Conservation (phyloP, 2,888 invertebrate species). For the Apotomis turbidana region DNA sequence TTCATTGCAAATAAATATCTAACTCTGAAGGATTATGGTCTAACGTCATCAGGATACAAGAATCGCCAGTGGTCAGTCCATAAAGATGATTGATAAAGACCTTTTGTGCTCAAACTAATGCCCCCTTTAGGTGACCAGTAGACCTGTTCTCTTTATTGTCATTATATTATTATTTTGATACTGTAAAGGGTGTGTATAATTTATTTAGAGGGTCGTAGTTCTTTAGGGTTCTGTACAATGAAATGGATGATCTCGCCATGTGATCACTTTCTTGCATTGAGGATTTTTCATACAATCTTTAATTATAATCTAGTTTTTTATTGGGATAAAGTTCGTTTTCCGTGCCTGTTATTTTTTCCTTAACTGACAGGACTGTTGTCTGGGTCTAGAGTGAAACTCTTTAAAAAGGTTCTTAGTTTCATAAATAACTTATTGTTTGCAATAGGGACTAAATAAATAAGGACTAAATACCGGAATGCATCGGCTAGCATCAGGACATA, state of each 20-base stretch:
- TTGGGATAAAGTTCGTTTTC: too few relatives aligned
- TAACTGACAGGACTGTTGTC: too few relatives aligned
- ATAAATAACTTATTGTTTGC: too few relatives aligned
- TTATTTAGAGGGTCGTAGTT: conserved; percentile 14
- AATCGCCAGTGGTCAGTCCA: conserved; percentile 75
- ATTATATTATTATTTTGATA: conserved; percentile 84
- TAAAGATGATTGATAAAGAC: conserved; percentile 73
- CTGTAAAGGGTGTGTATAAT: conserved; percentile 41
- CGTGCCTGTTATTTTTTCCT: not conserved
- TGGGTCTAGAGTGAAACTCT: too few relatives aligned
- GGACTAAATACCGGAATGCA: too few relatives aligned
- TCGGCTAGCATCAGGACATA: too few relatives aligned
- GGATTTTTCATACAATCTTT: not conserved
- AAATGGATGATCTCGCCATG: conserved; percentile 6
- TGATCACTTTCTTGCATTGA: not conserved
- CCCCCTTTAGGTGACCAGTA: conserved; percentile 79
- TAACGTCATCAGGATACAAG: conserved; percentile 70
- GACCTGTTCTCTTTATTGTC: conserved; percentile 71
- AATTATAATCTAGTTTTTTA: not conserved
- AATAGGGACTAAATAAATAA: too few relatives aligned
- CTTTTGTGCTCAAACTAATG: conserved; percentile 69
- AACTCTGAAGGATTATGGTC: conserved; percentile 77
- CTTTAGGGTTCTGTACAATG: conserved; percentile 8
- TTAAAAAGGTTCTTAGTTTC: too few relatives aligned
- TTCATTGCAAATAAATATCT: conserved; percentile 58